Conservation (phyloP, 2,797 vertebrate species). For the Girardinus metallicus region DNA sequence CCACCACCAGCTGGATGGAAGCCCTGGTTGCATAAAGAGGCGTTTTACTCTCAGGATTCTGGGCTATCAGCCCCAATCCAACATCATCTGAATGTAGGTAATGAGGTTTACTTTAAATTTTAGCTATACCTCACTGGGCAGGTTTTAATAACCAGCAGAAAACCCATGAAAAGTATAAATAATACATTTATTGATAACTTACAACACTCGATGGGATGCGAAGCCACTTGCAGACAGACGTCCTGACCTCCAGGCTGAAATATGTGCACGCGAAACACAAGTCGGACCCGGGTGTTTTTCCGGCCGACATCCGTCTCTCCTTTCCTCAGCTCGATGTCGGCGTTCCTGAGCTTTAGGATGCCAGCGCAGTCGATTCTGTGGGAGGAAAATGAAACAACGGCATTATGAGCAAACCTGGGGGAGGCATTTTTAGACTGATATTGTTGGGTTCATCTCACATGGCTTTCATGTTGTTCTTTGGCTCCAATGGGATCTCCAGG, state of each 20-base stretch:
- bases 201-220: conserved; percentile 98
- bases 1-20: conserved; percentile 37
- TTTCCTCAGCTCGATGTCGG: conserved; percentile 96
- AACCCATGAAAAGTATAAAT: background rate
- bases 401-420: background rate
- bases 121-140: conserved; percentile 29
- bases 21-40: conserved; percentile 54
- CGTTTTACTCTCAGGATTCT: conserved; percentile 43
- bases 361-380: conserved; percentile 95
- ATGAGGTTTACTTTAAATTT: conserved; percentile 53
- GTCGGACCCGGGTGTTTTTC: conserved; percentile 95
- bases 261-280: conserved; percentile 95
- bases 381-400: background rate
- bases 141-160: background rate
- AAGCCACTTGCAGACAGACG: conserved; percentile 91
- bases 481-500: conserved; percentile 95
- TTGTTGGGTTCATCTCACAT: conserved; percentile 78
- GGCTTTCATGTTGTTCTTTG: conserved; percentile 98
- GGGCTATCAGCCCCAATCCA: conserved; percentile 39
- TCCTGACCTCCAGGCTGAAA: conserved; percentile 89
- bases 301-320: conserved; percentile 97
- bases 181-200: conserved; percentile 67
- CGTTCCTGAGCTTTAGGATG: conserved; percentile 96
- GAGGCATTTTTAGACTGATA: background rate
- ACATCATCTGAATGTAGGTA: conserved; percentile 57